Evolutionary conservation across 2,113 vertebrate species (phyloP).

Genomic region (Myiozetetes cayanensis): DNA sequence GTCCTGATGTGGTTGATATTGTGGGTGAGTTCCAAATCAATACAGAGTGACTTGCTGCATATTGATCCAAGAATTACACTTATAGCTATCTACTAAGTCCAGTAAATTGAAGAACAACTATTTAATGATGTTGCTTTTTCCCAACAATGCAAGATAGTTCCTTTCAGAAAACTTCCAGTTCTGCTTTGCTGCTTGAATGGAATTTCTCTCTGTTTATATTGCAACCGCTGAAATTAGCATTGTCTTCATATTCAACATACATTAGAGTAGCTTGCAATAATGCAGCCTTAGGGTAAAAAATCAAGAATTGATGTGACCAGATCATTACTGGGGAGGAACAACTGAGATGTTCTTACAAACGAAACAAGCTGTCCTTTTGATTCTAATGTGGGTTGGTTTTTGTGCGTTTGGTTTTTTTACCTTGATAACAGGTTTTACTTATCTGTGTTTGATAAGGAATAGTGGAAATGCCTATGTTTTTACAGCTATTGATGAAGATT

Average conservation of each 20-base stretch:
- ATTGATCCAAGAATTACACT: neutral
- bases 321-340: neutral
- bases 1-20: constrained; percentile 88
- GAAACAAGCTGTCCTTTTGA: neutral
- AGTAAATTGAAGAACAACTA: neutral
- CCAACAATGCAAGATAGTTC: neutral
- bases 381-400: neutral
- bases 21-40: constrained; percentile 78
- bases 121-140: neutral
- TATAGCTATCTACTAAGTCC: neutral
- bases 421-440: neutral
- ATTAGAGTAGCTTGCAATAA: neutral
- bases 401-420: neutral
- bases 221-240: neutral
- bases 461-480: neutral
- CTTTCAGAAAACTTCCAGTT: neutral
- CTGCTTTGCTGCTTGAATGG: neutral
- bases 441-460: neutral
- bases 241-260: neutral
- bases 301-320: neutral
- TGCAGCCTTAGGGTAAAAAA: neutral
- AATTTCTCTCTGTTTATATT: neutral
- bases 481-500: neutral
- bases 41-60: neutral
- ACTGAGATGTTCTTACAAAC: neutral